Base-by-base conservation (phyloP, 2,797 vertebrate genomes). In the Tamandua tetradactyla region DNA sequence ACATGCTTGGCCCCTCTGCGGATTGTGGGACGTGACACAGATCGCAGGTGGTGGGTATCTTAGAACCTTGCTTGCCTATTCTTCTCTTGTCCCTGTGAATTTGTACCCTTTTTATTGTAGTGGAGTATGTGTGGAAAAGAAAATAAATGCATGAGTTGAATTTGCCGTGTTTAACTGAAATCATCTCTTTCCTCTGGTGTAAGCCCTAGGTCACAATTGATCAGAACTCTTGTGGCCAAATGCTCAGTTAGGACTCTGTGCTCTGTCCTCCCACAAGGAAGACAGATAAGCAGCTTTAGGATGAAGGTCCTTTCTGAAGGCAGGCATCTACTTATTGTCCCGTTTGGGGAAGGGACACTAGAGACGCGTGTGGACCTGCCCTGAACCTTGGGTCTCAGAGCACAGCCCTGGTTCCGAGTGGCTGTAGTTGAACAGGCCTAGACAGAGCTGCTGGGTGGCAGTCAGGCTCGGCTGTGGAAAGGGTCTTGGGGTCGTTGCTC, bases 271-370 rank as follows among this genome's bases (percentile, higher is more conserved):
- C 44, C 37, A n/a, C 1, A 49, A 66, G 11, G n/a, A 61, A 25
- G 44, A 6, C 25, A 71, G 17, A 32, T 0, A 4, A 2, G 1
- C 2, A 32, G 1, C 14, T 8, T 3, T 8, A 2, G 55, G 5
- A 30, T 59, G 40, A 37, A 25, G n/a, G 7, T 42, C 20, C 25
- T 4, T 2, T 18, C 14, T 7, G 79, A 15, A 35, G 44, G 49
- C 74, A 44, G 61, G 8, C 3, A 0, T 20, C 37, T 64, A 8
- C 0, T n/a, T 7, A 3, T 20, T n/a, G 0, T 25, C 0, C 0
- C 1, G 30, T 20, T 9, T n/a, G 47, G 35, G 52, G 30, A 44
- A 44, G 25, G 59, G 69, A 13, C 8, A 9, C 44, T 23, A 15
- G 52, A 55, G 52, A 7, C 17, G 37, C 68, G 7, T 8, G 57